Base-by-base conservation (phyloP, 2,113 vertebrate species). In the Balaeniceps rex region DNA sequence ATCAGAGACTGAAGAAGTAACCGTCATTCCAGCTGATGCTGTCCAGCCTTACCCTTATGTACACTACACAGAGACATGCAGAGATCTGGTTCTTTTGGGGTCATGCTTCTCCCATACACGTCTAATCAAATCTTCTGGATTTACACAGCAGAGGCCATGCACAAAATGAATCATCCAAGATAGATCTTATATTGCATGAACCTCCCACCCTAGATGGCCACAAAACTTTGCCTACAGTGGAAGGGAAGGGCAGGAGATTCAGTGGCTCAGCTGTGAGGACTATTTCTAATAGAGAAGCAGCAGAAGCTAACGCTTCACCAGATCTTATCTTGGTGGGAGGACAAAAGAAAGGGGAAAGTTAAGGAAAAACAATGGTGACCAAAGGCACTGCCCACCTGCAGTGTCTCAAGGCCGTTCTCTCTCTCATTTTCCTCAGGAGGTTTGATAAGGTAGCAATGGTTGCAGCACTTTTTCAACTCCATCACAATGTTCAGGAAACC, bases 391-490 rank as follows among this genome's bases (percentile, higher is more conserved):
- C 97, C 6, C 54, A 99, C 98, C 99, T 99, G 98, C 60, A 99
- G 97, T 60, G 98, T 97, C 82, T 99, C 99, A 94, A 98, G 95
- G 33, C 98, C 98, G 2, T 95, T 98, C 58, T 99, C 99, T 57
- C 65, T 95, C 7, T 99, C 99, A 0, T 93, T 98, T 3, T 99
- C 99, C 42, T 99, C 99, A 0, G 98, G 98, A 47, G 98, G 98
- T 87, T 99, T 99, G 79, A 99, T 99, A 77, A 99, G 98, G 68
- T 99, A 99, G 88, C 99, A 98, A 29, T 99, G 99, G 94, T 99
- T 99, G 95, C 99, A 99, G 97, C 99, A 99, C 87, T 99, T 99
- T 93, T 99, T 99, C 77, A 99, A 97, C 93, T 99, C 99, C 99
- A 99, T 99, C 88, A 99, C 99, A 6, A 99, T 99, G 95, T 99